Evolutionary conservation across 2,888 invertebrate species (phyloP), one percentile per base, ranked within the genome.

Genomic region (Mechanitis mazaeus): DNA sequence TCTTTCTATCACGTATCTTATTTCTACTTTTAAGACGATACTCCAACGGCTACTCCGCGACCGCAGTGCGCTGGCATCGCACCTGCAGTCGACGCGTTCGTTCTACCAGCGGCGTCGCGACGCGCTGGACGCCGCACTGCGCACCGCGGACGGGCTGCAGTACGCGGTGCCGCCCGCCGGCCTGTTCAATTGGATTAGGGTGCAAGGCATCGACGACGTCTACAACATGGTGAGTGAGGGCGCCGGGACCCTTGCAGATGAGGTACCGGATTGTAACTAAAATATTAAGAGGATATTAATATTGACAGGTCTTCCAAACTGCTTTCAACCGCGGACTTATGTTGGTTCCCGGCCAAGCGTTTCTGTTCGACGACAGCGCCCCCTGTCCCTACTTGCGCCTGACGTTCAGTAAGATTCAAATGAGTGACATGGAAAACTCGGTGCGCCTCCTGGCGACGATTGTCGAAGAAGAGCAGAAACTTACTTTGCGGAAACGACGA

Each of bases 141-240:
- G 93, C 1, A 75, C 79, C 0, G 90, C 94, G 92, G 91, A 47
- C 60, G 59, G 73, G 90, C 76, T 95, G 2, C 93, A 93, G 62
- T 95, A 94, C 92, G 75, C 82, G 0, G 76, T 90, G 33, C 96
- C 96, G 0, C 79, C 84, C 3, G 95, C 94, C 2, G 96, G 96
- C 0, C 93, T 96, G 90, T 96, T 95, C 81, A 88, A 95, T 47
- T 96, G 96, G 96, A 84, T 95, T 57, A 92, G 92, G 71, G 92
- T 95, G 0, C 85, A 84, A 3, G 93, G 92, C 0, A 90, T 96
- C 0, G 83, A 91, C 2, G 95, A 96, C 75, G 94, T 95, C 1
- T 93, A 93, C 79, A 92, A 93, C 61, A 93, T 96, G 93, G 92
- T 95, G 12, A 92, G 79, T 63, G 5, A 7, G 33, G 7, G 20